These are phyloP conservation scores for Ploceus nigricollis DNA, from an alignment of 2,113 vertebrate genomes.

Conservation along the genomic window DNA sequence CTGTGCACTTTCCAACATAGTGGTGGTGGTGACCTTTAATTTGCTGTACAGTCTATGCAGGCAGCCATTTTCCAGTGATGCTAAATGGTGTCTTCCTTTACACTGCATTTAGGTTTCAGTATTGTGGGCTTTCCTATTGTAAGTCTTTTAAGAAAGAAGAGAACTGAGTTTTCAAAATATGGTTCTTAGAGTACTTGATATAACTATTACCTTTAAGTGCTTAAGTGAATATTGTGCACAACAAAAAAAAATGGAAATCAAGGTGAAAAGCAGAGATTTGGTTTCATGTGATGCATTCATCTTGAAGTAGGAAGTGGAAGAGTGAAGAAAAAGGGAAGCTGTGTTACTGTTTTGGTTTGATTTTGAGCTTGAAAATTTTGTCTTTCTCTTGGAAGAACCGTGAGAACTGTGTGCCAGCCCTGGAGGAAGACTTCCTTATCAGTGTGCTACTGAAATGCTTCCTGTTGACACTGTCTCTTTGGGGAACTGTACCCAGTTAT, in stretches of 20 bases:
- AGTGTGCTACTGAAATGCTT: background rate
- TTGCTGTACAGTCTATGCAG: background rate
- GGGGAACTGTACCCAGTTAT: background rate
- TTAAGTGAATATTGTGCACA: background rate
- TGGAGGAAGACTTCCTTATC: slow-evolving; percentile 16
- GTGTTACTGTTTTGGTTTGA: background rate
- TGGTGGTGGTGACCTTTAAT: background rate
- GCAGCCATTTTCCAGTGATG: background rate
- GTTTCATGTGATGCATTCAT: accelerated
- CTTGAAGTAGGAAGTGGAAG: background rate
- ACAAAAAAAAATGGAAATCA: background rate
- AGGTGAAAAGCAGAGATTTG: background rate
- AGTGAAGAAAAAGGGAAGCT: background rate
- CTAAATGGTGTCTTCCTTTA: background rate
- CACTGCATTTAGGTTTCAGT: background rate
- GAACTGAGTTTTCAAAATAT: background rate
- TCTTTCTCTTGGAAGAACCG: background rate
- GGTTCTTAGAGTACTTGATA: background rate
- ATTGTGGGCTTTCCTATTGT: background rate
- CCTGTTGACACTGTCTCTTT: background rate
- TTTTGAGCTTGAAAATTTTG: background rate
- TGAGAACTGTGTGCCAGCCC: background rate
- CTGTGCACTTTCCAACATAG: background rate
- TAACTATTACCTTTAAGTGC: background rate
- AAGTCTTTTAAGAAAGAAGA: background rate